Percentiles rank a stretch among this genome's conserved stretches.
These are phyloP conservation scores for Tipula unca DNA, from an alignment of 2,888 invertebrate species.

Conservation along the genomic window DNA sequence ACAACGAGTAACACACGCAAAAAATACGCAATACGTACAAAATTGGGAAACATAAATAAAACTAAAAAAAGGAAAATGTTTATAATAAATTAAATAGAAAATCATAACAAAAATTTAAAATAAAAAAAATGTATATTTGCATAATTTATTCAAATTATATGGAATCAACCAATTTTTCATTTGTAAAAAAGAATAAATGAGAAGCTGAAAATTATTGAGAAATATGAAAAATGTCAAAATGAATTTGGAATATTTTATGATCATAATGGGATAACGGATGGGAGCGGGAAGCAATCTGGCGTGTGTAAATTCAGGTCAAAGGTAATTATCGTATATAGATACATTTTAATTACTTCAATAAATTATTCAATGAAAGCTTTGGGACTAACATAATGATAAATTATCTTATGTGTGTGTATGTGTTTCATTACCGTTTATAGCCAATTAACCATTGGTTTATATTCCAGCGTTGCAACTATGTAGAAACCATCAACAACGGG, in stretches of 20 bases:
- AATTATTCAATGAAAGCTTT: too few relatives aligned
- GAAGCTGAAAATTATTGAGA: neutral
- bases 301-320: too few relatives aligned
- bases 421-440: too few relatives aligned
- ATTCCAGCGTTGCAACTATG: too few relatives aligned
- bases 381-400: too few relatives aligned
- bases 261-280: neutral
- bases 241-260: neutral
- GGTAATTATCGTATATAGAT: too few relatives aligned
- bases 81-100: neutral
- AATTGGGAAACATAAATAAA: neutral
- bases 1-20: neutral
- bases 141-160: neutral
- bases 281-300: too few relatives aligned
- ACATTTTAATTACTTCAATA: too few relatives aligned
- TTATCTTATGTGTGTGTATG: too few relatives aligned
- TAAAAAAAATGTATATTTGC: neutral
- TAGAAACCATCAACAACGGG: too few relatives aligned
- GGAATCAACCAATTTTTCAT: neutral
- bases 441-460: too few relatives aligned
- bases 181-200: neutral
- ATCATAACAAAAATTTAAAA: neutral
- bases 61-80: neutral
- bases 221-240: neutral
- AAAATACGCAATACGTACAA: neutral